phyloP scores from a whole-genome alignment of 1,140 invertebrate genomes.

The Batillaria attramentaria region DNA sequence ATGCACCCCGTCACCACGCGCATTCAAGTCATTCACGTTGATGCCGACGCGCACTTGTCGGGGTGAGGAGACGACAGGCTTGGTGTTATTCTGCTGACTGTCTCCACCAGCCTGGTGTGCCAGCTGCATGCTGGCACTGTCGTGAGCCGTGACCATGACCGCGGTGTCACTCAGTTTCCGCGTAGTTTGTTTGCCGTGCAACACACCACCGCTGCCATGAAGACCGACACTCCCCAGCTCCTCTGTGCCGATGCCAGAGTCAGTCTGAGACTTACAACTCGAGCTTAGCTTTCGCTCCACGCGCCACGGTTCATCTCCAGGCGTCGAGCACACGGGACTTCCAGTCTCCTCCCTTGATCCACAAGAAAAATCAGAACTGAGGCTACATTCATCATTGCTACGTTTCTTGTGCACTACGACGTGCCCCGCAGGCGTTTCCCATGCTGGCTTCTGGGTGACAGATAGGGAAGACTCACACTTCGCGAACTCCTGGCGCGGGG shows the following conservation, averaged over 20 bases:
- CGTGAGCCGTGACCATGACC: neutral
- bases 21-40: slow-evolving; percentile 61
- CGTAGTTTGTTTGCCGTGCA: neutral
- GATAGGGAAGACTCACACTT: slow-evolving; percentile 45
- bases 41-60: slow-evolving; percentile 53
- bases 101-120: neutral
- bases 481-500: slow-evolving; percentile 65
- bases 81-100: slow-evolving; percentile 61
- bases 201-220: neutral
- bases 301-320: slow-evolving; percentile 52
- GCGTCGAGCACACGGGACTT: slow-evolving; percentile 54
- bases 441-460: slow-evolving; percentile 30
- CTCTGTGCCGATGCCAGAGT: slow-evolving; percentile 62
- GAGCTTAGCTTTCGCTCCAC: slow-evolving; percentile 53
- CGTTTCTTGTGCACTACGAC: slow-evolving; percentile 43
- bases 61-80: slow-evolving; percentile 38
- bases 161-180: slow-evolving; percentile 7
- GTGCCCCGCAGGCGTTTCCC: slow-evolving; percentile 20
- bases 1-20: slow-evolving; percentile 23
- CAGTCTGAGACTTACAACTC: slow-evolving; percentile 59
- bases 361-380: slow-evolving; percentile 55
- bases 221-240: slow-evolving; percentile 38
- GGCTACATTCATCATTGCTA: slow-evolving; percentile 55
- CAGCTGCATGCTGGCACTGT: neutral
- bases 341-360: slow-evolving; percentile 51